Base-by-base conservation (phyloP, 2,797 vertebrate species). In the Lepus townsendii region DNA sequence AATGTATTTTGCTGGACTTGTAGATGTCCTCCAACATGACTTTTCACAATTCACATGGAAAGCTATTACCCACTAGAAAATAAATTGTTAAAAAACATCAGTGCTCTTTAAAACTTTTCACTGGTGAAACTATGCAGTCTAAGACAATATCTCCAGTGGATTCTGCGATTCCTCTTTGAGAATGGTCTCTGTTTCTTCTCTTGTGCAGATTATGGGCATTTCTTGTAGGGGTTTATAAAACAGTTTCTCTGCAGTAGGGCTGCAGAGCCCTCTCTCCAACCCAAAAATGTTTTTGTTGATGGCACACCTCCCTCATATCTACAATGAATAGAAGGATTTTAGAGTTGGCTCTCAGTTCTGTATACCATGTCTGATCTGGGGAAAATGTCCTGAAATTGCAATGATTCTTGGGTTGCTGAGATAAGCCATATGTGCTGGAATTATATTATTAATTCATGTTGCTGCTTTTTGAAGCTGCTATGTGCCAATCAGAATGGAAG, bases 361-460 rank as follows among this genome's bases (percentile, higher is more conserved):
- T 72, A 20, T 24, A 71, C 2, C 71, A 8, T 68, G 1, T 10
- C 22, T 38, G n/a, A 42, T 65, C 5, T 63, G 54, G 24, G 30
- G 7, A 16, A 73, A 11, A 17, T 32, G 12, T 69, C 73, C 27
- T 72, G 24, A 5, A 85, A 79, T 79, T 73, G 5, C n/a, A 90
- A 2, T 47, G 4, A 3, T 6, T 82, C 24, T 72, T 85, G 16
- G 17, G 47, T 76, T 93, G 86, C 66, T 86, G 89, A 94, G 65
- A 32, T 79, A 63, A 69, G 83, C 4, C 26, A 71, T n/a, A 30
- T 66, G 14, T 83, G 35, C n/a, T 83, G 32, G 4, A 86, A 95
- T 83, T 88, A 22, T 87, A 88, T 78, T 91, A 65, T 84, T 93
- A 87, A 79, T 76, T 89, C 27, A n/a, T 72, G 19, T 84, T 80